These are phyloP conservation scores for Cyprinus carpio DNA, from an alignment of 2,113 vertebrate species.

Conservation along the genomic window DNA sequence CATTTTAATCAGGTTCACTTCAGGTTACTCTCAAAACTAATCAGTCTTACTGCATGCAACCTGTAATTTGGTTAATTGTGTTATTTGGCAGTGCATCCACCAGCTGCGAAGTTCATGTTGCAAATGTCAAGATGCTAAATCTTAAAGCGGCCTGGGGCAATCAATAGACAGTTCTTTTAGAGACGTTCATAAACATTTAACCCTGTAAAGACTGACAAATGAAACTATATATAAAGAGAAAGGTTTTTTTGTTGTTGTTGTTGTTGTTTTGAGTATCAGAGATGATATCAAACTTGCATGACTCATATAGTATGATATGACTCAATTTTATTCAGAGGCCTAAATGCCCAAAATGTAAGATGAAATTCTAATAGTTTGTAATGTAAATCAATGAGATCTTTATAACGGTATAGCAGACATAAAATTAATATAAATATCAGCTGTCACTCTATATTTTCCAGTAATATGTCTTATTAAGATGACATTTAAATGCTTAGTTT, in stretches of 20 bases:
- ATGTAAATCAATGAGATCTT: no score
- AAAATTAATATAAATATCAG: background rate
- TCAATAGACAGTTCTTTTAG: background rate
- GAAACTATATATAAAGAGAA: background rate
- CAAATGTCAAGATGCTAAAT: conserved; percentile 11
- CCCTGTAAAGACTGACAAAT: background rate
- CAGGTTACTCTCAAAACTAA: conserved; percentile 14
- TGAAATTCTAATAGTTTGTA: background rate
- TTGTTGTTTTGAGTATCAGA: background rate
- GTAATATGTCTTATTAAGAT: background rate
- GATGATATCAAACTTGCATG: background rate
- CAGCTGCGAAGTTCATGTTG: background rate
- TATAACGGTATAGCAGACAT: background rate
- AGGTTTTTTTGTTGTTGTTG: no score
- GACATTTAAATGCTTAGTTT: background rate
- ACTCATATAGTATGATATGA: background rate
- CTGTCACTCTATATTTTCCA: background rate
- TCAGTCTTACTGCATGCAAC: conserved; percentile 8
- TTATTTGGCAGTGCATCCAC: background rate
- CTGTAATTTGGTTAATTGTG: conserved; percentile 29
- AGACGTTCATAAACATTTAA: background rate
- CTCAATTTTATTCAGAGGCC: background rate
- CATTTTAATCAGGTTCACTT: conserved; percentile 35
- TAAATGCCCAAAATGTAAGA: background rate
- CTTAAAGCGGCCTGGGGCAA: background rate